Base-by-base conservation (phyloP, 2,113 vertebrate genomes). In the Monopterus albus region DNA sequence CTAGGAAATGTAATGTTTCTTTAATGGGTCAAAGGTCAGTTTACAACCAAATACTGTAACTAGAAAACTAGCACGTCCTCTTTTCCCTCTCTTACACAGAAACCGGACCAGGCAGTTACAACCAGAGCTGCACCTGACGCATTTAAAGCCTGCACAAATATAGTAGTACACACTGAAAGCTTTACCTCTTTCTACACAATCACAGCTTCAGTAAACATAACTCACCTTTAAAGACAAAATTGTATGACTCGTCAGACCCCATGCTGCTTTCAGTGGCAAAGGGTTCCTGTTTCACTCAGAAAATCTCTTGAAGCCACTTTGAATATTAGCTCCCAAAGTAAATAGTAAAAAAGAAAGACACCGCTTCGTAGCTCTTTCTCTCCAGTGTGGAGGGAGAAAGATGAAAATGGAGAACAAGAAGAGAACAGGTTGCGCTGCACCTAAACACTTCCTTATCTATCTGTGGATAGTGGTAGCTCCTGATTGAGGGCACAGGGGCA, bases 191-290 rank as follows among this genome's bases (percentile, higher is more conserved):
- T 10, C 17, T 7, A 26, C 26, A 72, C 40, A 73, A 55, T 59
- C 51, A 66, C 38, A 60, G 47, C 35, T 49, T 2, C 31, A 64
- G n/a, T 17, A 82, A 71, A 82, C 45, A 73, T 1, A 15, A 75
- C 91, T 93, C 75, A 94, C 91, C 93, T 89, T 94, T 94, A 67
- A 93, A 94, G 62, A 93, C 92, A 83, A 94, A 94, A 78, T 93
- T 94, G 78, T 93, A 94, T 0, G 83, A 72, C 23, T 93, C 88
- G 56, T 94, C 90, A 26, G 89, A 88, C n/a, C 84, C 86, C 92
- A 93, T 93, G 62, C 50, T 88, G 72, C 35, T 20, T 33, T 65
- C 59, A 61, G 70, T 53, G 68, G 60, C 21, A 10, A 63, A 18
- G 38, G 53, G 20, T 47, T 72, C 29, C 66, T 50, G 11, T 61